Base-by-base conservation (phyloP, 2,888 invertebrate species). In the Eupelmus urozonus region DNA sequence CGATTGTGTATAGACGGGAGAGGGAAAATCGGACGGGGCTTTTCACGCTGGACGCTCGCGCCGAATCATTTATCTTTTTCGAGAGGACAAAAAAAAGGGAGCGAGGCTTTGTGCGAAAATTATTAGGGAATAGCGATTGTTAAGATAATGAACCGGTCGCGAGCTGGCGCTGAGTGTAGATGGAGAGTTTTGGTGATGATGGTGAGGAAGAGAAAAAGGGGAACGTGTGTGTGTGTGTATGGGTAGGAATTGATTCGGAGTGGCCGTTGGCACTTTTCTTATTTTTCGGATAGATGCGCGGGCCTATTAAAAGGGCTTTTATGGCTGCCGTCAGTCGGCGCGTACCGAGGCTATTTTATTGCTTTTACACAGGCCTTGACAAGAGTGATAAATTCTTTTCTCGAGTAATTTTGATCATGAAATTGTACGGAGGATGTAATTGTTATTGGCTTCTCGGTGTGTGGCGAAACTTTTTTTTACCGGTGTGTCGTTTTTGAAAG, bases 121-220 rank as follows among this genome's bases (percentile, higher is more conserved):
- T 70, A 67, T 67, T 72, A 67, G 77, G 72, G 72, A 67, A 57
- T n/a, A n/a, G 7, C 76, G 71, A 76, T 70, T 76, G 65, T 76
- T 71, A 59, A 76, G 49, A 65, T 76, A 76, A 76, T 76, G 65
- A 71, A 59, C 67, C 60, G 59, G 11, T 40, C 51, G 42, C 60
- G 69, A 67, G 69, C 34, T 42, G 16, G 27, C 20, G 16, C 55
- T 11, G 62, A 62, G 20, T 62, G 7, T 23, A 42, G 20, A 16
- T 18, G 66, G 16, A 1, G 27, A 57, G 57, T 42, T 57, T 57
- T 45, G 45, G 27, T 67, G n/a, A n/a, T n/a, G n/a, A n/a, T 40
- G 55, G 18, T 2, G 23, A 7, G 49, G 49, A 34, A 34, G 9
- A 34, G 20, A 53, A 76, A 76, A 76, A 63, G 76, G 76, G 70